Conservation (phyloP, 2,888 invertebrate species). For the Tricholauxania praeusta region DNA sequence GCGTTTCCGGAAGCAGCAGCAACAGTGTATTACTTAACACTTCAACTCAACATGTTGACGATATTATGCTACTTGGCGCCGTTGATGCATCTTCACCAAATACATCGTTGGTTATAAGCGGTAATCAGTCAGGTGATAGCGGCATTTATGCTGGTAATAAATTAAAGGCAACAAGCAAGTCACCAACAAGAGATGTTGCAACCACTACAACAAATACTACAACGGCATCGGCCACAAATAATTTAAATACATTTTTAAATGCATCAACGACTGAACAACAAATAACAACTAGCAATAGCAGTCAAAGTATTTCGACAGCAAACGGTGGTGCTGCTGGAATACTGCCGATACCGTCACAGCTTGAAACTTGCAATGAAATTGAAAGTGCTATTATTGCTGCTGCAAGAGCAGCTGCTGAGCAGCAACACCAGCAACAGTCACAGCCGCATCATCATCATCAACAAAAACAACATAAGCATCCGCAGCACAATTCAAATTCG, state of each 20-base stretch:
- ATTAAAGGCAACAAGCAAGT: constrained; percentile 40
- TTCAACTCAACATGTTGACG: constrained; percentile 48
- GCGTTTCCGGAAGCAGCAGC: constrained; percentile 32
- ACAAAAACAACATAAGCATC: constrained; percentile 44
- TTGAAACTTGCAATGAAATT: constrained; percentile 66
- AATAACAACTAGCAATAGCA: constrained; percentile 41
- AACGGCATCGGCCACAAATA: constrained; percentile 26
- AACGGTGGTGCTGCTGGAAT: constrained; percentile 14
- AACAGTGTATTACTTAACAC: constrained; percentile 50
- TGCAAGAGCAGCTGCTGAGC: constrained; percentile 60
- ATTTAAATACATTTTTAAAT: constrained; percentile 31
- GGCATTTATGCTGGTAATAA: constrained; percentile 52
- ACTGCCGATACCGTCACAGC: constrained; percentile 52
- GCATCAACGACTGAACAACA: constrained; percentile 19
- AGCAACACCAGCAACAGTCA: constrained; percentile 42
- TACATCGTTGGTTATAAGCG: constrained; percentile 51
- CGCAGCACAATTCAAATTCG: constrained; percentile 41
- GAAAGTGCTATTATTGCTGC: constrained; percentile 64
- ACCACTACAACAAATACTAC: constrained; percentile 22
- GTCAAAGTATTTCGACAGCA: constrained; percentile 32
- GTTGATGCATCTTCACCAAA: constrained; percentile 60
- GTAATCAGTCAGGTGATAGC: constrained; percentile 61
- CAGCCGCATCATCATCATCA: constrained; percentile 33
- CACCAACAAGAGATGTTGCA: constrained; percentile 37
- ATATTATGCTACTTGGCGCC: constrained; percentile 54